Base-by-base conservation (phyloP, 2,797 vertebrate species). In the Peromyscus attwateri region DNA sequence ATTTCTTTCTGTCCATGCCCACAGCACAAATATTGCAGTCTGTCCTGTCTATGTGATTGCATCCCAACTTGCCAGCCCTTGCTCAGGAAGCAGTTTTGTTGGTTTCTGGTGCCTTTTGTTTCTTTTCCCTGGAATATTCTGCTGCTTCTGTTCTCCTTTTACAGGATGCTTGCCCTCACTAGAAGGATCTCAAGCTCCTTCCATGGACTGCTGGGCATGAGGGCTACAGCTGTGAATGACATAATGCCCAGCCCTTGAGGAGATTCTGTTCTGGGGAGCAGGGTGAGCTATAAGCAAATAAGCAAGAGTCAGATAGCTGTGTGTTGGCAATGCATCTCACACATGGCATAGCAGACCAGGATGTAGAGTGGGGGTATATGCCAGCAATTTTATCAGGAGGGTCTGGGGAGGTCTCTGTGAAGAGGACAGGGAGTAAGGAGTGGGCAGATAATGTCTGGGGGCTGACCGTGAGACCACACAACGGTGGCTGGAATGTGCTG, bases 91-190 rank as follows among this genome's bases (percentile, higher is more conserved):
- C 12, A 21, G 25, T 19, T 49, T 43, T 77, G 7, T 46, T 60
- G 27, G 57, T 17, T 19, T 68, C 49, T 60, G 29, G 37, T 55
- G 52, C 10, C 27, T 79, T 76, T 76, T 43, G 2, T 46, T 82
- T 92, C 70, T 92, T 82, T 49, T 90, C 3, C 43, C 12, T 71
- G 66, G 27, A 92, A 43, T 64, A 84, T 27, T 16, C 43, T 82
- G 82, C 57, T 1, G 25, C 12, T 91, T 52, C 76, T n/a, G 17
- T 25, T 52, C 34, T 60, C 34, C 60, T 81, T 82, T 55, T 66
- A 64, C 68, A 62, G 29, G 64, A 1, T 34, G 49, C 21, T 55
- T 40, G 66, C n/a, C 75, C 84, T 83, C 34, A 62, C 19, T 55
- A 52, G 31, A 31, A 5, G 1, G 52, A 29, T 57, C 6, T 19